Evolutionary conservation across 2,888 invertebrate species (phyloP).

Genomic region (Scaptomyza tumidula): DNA sequence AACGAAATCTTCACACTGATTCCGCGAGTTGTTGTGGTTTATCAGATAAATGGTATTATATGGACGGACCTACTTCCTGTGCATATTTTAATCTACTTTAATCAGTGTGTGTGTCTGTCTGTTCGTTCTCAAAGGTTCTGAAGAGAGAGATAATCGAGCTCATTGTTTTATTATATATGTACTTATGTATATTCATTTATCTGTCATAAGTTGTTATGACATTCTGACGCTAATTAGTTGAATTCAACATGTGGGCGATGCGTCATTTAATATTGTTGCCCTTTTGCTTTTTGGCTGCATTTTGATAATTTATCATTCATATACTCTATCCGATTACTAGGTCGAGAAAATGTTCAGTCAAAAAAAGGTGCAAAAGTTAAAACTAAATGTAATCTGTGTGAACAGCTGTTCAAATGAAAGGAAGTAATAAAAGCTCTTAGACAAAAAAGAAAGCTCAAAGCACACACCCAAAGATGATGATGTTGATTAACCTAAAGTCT

Average conservation of each 20-base stretch:
- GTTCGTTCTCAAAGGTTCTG: neutral
- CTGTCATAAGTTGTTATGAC: neutral
- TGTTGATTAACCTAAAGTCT: too few relatives aligned
- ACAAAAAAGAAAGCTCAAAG: too few relatives aligned
- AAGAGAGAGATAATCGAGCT: neutral
- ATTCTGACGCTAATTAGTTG: constrained; percentile 8
- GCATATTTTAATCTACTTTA: neutral
- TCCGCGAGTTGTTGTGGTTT: neutral
- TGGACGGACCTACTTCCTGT: neutral
- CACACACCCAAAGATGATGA: too few relatives aligned
- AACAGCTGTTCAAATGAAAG: neutral
- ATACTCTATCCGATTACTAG: neutral
- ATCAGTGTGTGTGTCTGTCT: neutral
- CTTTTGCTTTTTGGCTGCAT: constrained; percentile 47
- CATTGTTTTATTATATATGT: neutral
- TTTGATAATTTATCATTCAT: constrained; percentile 14
- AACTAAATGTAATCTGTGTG: neutral
- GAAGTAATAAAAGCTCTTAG: neutral
- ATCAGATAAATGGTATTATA: neutral
- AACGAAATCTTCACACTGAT: neutral
- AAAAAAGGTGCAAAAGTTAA: too few relatives aligned
- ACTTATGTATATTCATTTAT: neutral
- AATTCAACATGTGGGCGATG: constrained; percentile 28
- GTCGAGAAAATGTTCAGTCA: too few relatives aligned
- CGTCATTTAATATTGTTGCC: constrained; percentile 27